Percentiles rank a stretch among this genome's conserved stretches.
Conservation (phyloP, 2,888 invertebrate species). For the Allolobophora icterica region DNA sequence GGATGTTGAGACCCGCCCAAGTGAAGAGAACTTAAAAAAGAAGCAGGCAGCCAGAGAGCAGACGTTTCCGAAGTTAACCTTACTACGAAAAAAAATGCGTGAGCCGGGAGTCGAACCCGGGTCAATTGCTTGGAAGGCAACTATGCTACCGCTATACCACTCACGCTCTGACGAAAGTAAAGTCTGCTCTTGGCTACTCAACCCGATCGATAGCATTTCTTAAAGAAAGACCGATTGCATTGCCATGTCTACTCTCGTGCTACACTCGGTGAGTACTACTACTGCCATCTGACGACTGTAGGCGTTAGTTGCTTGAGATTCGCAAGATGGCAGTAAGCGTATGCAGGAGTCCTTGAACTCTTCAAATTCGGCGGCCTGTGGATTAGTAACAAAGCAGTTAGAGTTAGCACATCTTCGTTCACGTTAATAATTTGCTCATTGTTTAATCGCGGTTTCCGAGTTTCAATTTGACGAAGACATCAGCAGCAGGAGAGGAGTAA, state of each 20-base stretch:
- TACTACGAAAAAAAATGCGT: neutral
- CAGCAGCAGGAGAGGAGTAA: no score
- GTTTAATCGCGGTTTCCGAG: no score
- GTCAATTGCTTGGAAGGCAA: constrained; percentile 17
- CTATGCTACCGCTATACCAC: constrained; percentile 17
- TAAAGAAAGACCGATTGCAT: neutral
- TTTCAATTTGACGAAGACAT: no score
- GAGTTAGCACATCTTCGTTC: no score
- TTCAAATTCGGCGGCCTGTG: no score
- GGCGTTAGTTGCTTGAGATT: neutral
- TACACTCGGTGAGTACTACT: neutral
- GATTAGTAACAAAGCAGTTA: no score
- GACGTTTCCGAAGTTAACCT: neutral
- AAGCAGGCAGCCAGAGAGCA: no score
- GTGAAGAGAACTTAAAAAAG: no score
- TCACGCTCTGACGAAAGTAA: neutral
- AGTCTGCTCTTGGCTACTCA: neutral
- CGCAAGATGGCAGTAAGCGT: neutral
- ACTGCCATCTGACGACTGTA: neutral
- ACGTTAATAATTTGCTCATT: no score
- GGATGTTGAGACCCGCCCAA: no score
- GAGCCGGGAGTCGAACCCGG: constrained; percentile 12
- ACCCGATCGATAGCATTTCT: neutral
- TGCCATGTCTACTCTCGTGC: neutral
- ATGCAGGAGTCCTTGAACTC: no score